A percentile compares a stretch with the other conserved stretches of the same genome.
Conservation (phyloP, 2,113 vertebrate genomes). For the Pterocles orientalis region DNA sequence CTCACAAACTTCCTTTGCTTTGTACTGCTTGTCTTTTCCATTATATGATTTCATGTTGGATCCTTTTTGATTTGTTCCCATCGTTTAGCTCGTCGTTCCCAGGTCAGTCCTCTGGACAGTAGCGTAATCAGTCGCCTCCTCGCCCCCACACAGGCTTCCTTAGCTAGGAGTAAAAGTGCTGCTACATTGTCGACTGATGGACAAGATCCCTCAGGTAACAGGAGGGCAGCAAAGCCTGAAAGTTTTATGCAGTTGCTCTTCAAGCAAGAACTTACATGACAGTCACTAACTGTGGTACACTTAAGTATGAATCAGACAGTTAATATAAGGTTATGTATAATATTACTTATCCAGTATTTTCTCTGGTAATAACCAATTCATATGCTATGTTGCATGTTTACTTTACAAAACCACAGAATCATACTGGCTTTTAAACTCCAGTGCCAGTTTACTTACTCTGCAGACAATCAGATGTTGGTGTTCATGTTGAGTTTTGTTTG, state of each 20-base stretch:
- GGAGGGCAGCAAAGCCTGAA: slow-evolving; percentile 24
- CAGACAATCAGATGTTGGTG: not conserved
- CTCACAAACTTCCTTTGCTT: slow-evolving; percentile 20
- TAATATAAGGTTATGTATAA: not conserved
- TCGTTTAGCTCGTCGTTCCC: slow-evolving; percentile 81
- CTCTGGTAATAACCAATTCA: not conserved
- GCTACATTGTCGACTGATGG: slow-evolving; percentile 84
- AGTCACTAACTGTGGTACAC: not conserved
- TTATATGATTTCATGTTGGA: slow-evolving; percentile 56
- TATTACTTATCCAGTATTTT: not conserved
- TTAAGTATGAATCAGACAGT: not conserved
- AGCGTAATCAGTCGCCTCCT: slow-evolving; percentile 88
- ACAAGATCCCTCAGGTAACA: slow-evolving; percentile 88
- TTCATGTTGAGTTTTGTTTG: not conserved
- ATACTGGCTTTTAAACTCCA: not conserved
- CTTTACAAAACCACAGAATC: not conserved
- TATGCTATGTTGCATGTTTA: not conserved
- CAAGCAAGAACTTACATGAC: not conserved
- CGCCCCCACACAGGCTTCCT: slow-evolving; percentile 88
- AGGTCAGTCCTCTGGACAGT: slow-evolving; percentile 82
- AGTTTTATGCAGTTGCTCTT: not conserved
- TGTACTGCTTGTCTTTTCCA: slow-evolving; percentile 48
- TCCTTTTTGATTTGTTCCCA: slow-evolving; percentile 75
- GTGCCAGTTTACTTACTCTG: not conserved
- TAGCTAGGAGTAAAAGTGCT: slow-evolving; percentile 94